Base-by-base conservation (phyloP, 1,140 invertebrate genomes). In the Euura lappo region DNA sequence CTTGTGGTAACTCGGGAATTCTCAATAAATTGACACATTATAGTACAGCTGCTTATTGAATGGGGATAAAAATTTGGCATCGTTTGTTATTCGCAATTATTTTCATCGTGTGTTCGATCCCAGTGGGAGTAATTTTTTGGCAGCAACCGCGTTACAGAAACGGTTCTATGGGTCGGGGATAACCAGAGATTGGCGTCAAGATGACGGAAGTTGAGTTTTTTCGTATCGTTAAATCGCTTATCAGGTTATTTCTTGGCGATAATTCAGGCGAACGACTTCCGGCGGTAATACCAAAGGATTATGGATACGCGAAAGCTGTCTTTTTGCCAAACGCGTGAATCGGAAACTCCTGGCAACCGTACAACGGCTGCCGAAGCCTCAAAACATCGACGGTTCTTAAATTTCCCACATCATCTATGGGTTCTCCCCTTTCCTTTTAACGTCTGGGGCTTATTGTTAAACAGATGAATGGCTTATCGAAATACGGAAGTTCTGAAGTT, bases 251-350 rank as follows among this genome's bases (percentile, higher is more conserved):
- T 28, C 28, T 28, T 28, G 28, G 51, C 51, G 51, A n/a, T 60
- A 60, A 6, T 60, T 60, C 51, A 60, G 13, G 51, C 51, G 4
- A 60, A 60, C 13, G 51, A 60, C 51, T 60, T 60, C 51, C 51
- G 51, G 51, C 51, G 10, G 51, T 60, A 60, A 60, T 60, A 60
- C 51, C 3, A 6, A 60, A 8, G 51, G 51, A 60, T 60, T 60
- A 60, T 60, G 13, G 51, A 8, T 2, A 10, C 51, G 6, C 13
- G 51, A 60, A 11, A 8, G 51, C 51, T 60, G 51, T 60, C 51
- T 60, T 60, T 60, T 60, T 60, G 51, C 51, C 51, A 60, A 60
- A 60, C 51, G 51, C 51, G 13, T 60, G 51, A 60, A 60, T 60
- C 6, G 51, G 51, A 60, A 60, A 60, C 51, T 60, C 51, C 51